Evolutionary conservation across 2,113 vertebrate species (phyloP), one percentile per base, ranked within the genome.

Genomic region (Brachyhypopomus occidentalis): DNA sequence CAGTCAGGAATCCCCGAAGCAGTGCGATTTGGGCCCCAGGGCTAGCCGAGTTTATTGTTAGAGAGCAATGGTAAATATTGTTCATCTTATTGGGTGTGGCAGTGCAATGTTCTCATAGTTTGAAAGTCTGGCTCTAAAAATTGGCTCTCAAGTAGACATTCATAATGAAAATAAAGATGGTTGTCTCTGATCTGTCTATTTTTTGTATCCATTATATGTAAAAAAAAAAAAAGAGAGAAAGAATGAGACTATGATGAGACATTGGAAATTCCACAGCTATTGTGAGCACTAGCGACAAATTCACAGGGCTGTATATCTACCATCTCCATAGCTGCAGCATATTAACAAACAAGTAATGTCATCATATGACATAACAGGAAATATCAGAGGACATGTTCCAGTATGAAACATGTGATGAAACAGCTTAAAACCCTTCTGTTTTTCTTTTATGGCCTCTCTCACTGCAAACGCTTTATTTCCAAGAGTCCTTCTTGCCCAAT

Each of bases 311-410:
- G 63, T 70, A 63, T 71, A 63, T 79, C 19, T 59, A 77, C 41
- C 17, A 58, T 67, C 23, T 64, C 75, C 76, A 63, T 72, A 72
- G 75, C 52, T 19, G 59, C 71, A 64, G 41, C 27, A 2, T 48
- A 56, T 73, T 66, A 73, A 36, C 75, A 83, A 83, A 83, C 75
- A 67, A 83, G 56, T 78, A 9, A 63, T 7, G n/a, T 74, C 27
- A 38, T 73, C 7, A 30, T 22, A 71, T 62, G 34, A 12, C 36
- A 66, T 71, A 77, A 74, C 74, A 82, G 75, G 48, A 79, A 83
- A 75, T 75, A 41, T 36, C 25, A 58, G 19, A 48, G 58, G 74
- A 58, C 64, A 67, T 75, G 71, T 56, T 81, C 30, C 60, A 81
- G 45, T 22, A 19, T 9, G 79, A 41, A 74, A 66, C 20, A 63